phyloP scores from a whole-genome alignment of 2,113 vertebrate genomes.

The Pseudolaguvia tuberculata region DNA sequence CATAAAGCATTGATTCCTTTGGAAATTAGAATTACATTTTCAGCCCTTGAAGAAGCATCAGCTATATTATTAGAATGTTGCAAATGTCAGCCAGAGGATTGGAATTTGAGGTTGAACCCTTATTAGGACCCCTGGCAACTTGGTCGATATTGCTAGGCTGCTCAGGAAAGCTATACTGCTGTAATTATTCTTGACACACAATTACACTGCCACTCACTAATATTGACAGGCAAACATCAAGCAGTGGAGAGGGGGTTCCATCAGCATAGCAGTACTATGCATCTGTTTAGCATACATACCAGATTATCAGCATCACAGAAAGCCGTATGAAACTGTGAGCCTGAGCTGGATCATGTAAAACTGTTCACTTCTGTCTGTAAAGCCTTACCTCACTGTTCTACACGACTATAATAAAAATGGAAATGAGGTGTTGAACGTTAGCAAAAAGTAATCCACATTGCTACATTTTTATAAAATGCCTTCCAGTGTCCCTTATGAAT shows the following conservation, averaged over 20 bases:
- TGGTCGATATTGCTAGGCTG: constrained; percentile 31
- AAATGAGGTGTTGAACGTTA: no score
- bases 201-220: constrained; percentile 49
- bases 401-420: not conserved
- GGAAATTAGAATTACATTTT: constrained; percentile 32
- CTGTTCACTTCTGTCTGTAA: not conserved
- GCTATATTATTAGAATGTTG: constrained; percentile 26
- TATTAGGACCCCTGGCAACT: constrained; percentile 32
- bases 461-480: no score
- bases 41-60: not conserved
- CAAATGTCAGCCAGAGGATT: constrained; percentile 1
- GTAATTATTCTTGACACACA: constrained; percentile 48
- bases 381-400: not conserved
- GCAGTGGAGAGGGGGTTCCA: constrained; percentile 2
- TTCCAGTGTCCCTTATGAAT: not conserved
- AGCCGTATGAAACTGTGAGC: not conserved
- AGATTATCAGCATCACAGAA: constrained; percentile 12
- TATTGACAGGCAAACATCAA: constrained; percentile 32
- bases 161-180: constrained; percentile 12
- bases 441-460: no score
- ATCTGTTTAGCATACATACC: constrained; percentile 41
- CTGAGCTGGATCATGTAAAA: not conserved
- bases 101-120: not conserved
- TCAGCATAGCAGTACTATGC: constrained; percentile 40
- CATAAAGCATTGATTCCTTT: constrained; percentile 1